Evolutionary conservation across 2,113 vertebrate species (phyloP), one percentile per base, ranked within the genome.

Genomic region (Oryzias woworae): DNA sequence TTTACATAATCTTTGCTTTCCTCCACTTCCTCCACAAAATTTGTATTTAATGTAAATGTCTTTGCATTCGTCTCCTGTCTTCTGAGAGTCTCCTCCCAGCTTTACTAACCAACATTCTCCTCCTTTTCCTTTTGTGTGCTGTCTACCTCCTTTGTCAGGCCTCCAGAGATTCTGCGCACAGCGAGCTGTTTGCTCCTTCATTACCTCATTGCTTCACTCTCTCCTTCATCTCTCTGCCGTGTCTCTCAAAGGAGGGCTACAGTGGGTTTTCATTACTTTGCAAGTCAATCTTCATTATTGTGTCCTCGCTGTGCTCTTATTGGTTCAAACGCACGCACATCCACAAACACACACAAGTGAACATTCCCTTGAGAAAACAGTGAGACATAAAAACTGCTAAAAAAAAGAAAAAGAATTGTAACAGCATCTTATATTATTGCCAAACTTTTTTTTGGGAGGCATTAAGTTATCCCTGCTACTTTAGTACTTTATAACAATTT

Each of bases 241-340:
- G 60, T 80, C 62, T 71, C 81, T 91, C 81, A 3, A 14, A 75
- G 82, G 86, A 83, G 57, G 62, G 64, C 74, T 78, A 82, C 75
- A 57, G 77, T 83, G 70, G 84, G 78, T 87, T 90, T 92, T 89
- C 88, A 91, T 91, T 91, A 91, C 76, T 64, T 78, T 77, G 84
- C 82, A 80, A 90, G 86, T 89, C 89, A 86, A 75, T 92, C 89
- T 87, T 87, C 85, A 90, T 92, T 83, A 85, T 14, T 23, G 51
- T 16, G 53, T 85, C 81, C 81, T 87, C 72, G 77, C 75, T 80
- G 81, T 62, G 62, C 67, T 78, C 77, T 71, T 69, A 76, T 70
- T 73, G 77, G 65, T 66, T 73, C 65, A 71, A 65, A 75, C 26
- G 44, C 68, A 66, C 70, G 64, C 3, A 51, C 42, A 61, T 58